Evolutionary conservation across 1,140 invertebrate genomes (phyloP), one percentile per base, ranked within the genome.

Genomic region (Drosophila sp.): DNA sequence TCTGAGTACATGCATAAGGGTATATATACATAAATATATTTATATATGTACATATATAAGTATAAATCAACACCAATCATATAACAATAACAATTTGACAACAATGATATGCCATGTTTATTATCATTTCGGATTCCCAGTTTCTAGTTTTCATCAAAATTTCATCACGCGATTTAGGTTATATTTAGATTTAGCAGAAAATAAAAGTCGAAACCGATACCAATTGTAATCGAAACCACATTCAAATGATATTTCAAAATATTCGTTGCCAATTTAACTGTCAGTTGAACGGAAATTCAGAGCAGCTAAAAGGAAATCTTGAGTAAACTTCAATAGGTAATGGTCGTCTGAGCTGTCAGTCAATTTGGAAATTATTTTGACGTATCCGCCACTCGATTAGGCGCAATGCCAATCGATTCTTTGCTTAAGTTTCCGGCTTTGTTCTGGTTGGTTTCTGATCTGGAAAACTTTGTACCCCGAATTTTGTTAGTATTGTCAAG

Each of bases 71-170:
- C 44, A 27, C 23, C 23, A 50, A 50, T 50, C 44, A 50, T 47
- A 47, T 47, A 47, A 47, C 44, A 50, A 50, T 50, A 50, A 50
- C 44, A 50, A 50, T 2, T 50, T 27, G 44, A 50, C 44, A 50
- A 50, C 44, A 50, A 50, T 50, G 44, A 50, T 50, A 3, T 50
- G 44, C 44, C 44, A 50, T 27, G 44, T 50, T 50, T 50, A 50
- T 50, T 50, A 50, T 50, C 44, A 50, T 50, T 50, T 50, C 25
- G 23, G 44, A 23, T 25, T 50, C 10, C 23, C 44, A n/a, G 23
- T 27, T 50, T 50, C 25, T 2, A 50, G 23, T 50, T 50, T 50
- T 50, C 44, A 50, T 27, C 44, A 50, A 50, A 47, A 27, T 50
- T 50, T 50, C n/a, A 25, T 27, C 44, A 50, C 44, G 44, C 44